Percentiles rank a stretch among this genome's conserved stretches.
phyloP scores from a whole-genome alignment of 2,797 vertebrate genomes.

The Borostomias antarcticus region DNA sequence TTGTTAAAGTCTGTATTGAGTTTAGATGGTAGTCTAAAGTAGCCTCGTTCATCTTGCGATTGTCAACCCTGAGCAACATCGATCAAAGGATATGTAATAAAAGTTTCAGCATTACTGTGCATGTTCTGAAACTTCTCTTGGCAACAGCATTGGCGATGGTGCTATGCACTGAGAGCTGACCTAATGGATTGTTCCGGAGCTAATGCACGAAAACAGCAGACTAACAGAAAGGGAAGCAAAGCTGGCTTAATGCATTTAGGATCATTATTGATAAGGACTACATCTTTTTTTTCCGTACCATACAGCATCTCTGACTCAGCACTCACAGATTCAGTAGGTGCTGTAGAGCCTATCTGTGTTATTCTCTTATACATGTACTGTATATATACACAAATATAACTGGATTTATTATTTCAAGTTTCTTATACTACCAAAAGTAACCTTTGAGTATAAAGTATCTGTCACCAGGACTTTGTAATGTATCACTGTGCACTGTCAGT shows the following conservation, averaged over 20 bases:
- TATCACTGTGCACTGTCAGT: not conserved
- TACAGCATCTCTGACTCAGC: slow-evolving; percentile 8
- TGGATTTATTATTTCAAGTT: too few species aligned
- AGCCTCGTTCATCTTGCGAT: too few species aligned
- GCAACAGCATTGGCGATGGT: not conserved
- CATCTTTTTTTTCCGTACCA: not conserved
- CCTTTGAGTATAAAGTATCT: not conserved
- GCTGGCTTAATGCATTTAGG: not conserved
- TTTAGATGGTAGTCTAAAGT: too few species aligned
- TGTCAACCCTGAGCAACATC: too few species aligned
- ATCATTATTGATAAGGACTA: not conserved
- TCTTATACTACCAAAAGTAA: not conserved
- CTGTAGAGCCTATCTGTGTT: not conserved
- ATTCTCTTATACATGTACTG: not conserved
- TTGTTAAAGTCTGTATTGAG: not conserved
- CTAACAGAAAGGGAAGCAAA: not conserved
- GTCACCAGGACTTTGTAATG: not conserved
- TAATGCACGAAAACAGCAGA: slow-evolving; percentile 4
- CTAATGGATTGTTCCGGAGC: not conserved
- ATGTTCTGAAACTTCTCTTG: not conserved
- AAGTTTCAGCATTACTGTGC: slow-evolving; percentile 3
- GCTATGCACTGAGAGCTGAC: not conserved
- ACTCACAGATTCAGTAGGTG: not conserved
- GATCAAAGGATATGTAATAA: not conserved
- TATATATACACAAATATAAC: not conserved